Evolutionary conservation across 2,888 invertebrate species (phyloP), one percentile per base, ranked within the genome.

Genomic region (Odontocolon sp.): DNA sequence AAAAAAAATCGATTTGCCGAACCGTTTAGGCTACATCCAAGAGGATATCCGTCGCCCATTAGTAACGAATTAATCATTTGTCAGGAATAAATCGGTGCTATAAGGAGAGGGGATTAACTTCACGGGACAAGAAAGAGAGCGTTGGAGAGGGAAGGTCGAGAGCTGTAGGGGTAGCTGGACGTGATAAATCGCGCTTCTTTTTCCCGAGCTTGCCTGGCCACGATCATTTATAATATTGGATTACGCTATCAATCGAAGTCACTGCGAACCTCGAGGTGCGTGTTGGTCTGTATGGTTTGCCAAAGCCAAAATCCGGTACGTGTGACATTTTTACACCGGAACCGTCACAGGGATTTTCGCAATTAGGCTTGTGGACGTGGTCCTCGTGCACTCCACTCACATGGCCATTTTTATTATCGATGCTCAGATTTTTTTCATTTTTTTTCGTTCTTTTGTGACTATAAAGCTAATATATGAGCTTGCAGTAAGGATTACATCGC

Each of bases 221-320:
- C 45, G 54, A 72, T 81, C 85, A 84, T 86, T 86, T 84, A 83
- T 86, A 85, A 85, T 86, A 84, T 85, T 80, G 84, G 83, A 84
- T 86, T 85, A 85, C 81, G 82, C 83, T 81, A 85, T 85, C 85
- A 80, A 84, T 86, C 84, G 84, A 81, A 84, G 84, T 85, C 85
- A 84, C 80, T 76, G 72, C 76, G 54, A 11, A 42, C 28, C 50
- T 28, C 47, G 26, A 6, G 18, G 28, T 63, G 59, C 57, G 45
- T 36, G 47, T 57, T 18, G 45, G 26, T 61, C 45, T 40, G 40
- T 26, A 31, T 23, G 26, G 33, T 23, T 8, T 18, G 6, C 36
- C 28, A 4, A 26, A 26, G 45, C 14, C 61, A 21, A 68, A 68
- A 42, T 61, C 54, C 28, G 47, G 45, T 42, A 11, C 18, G 23